Base-by-base conservation (phyloP, 2,797 vertebrate genomes). In the Micrastur ruficollis region DNA sequence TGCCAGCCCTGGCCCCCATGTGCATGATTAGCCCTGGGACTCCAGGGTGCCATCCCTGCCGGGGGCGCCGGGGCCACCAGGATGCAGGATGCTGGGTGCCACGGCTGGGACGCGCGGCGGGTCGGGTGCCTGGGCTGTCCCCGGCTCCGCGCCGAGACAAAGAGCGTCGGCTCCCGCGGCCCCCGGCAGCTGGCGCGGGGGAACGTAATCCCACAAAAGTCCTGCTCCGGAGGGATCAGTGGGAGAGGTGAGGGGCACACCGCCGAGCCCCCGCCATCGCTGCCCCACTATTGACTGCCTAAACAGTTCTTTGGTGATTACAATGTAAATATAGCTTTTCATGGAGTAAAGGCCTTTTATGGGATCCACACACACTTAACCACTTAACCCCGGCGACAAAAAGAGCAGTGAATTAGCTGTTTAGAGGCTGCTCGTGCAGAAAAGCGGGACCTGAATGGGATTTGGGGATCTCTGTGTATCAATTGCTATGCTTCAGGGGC, bases 251-350 rank as follows among this genome's bases (percentile, higher is more conserved):
- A 68, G 83, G 88, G 94, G 75, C 88, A 23, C 63, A 23, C 32
- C 20, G 63, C 68, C 4, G 59, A 81, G 80, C 87, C 88, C 71
- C 95, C 53, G 36, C 96, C 81, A 62, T 21, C 25, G 23, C 84
- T 46, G 90, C 93, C 89, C 66, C 6, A 1, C 97, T 92, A 97
- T 98, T 98, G 97, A 98, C 90, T 78, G 72, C 87, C 89, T 97
- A 96, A 97, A 97, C 93, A 86, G 97, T 97, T 96, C 97, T 97
- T 97, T 96, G 97, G 97, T 94, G 97, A 97, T 97, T 97, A 98
- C 97, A 98, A 97, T 98, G 97, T 98, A 94, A 98, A 97, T 97
- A 98, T 97, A 97, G 97, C 97, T 97, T 98, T 98, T 98, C 98
- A 98, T 98, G 97, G 97, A 98, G 97, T 98, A 94, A 95, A 96